A percentile compares a stretch with the other conserved stretches of the same genome.
phyloP scores from a whole-genome alignment of 2,888 invertebrate species.

The Rhopalosiphum nymphaeae region DNA sequence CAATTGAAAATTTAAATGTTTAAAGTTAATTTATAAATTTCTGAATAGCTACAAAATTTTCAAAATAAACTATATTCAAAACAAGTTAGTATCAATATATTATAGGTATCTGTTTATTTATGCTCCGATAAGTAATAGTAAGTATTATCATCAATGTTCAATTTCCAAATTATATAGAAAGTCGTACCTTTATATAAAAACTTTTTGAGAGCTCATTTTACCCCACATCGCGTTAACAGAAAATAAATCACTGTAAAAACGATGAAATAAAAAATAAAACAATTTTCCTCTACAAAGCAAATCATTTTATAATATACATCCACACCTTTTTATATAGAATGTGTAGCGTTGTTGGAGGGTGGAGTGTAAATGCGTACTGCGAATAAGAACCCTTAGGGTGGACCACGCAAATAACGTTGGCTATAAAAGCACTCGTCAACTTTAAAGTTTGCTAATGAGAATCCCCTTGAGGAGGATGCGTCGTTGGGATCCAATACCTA shows the following conservation, averaged over 20 bases:
- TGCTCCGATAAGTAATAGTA: not conserved
- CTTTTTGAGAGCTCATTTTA: not conserved
- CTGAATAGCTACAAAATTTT: not conserved
- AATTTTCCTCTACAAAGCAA: slow-evolving; percentile 47
- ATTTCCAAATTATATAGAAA: not conserved
- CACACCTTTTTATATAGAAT: slow-evolving; percentile 23
- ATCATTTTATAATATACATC: slow-evolving; percentile 40
- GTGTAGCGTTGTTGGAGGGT: slow-evolving; percentile 15
- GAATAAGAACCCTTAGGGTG: slow-evolving; percentile 60
- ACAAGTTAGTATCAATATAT: not conserved
- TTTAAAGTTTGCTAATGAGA: slow-evolving; percentile 65
- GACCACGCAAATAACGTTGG: slow-evolving; percentile 62
- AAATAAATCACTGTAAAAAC: not conserved
- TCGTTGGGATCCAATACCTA: slow-evolving; percentile 48
- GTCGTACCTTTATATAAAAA: not conserved
- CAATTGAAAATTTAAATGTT: not conserved
- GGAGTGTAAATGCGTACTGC: slow-evolving; percentile 48
- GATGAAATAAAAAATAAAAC: slow-evolving; percentile 11
- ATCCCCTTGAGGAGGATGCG: slow-evolving; percentile 56
- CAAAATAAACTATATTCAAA: not conserved
- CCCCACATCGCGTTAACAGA: not conserved
- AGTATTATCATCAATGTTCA: not conserved
- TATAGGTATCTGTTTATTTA: not conserved
- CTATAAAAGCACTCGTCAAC: slow-evolving; percentile 63
- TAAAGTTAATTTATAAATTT: not conserved